Conservation (phyloP, 2,888 invertebrate species). For the Caenorhabditis sp. region DNA sequence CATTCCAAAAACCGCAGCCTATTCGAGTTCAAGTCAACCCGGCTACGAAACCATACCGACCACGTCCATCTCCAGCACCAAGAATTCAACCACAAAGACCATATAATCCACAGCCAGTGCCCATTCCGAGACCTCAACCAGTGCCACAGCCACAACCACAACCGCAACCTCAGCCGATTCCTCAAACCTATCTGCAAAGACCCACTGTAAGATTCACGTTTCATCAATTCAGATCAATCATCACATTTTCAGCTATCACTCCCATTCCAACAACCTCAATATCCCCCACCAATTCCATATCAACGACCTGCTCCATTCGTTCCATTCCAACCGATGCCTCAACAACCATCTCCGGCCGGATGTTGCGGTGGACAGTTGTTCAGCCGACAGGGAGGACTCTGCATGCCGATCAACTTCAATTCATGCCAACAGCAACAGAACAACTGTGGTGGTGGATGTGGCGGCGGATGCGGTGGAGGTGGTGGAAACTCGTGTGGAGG, state of each 20-base stretch:
- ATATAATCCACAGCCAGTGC: slow-evolving; percentile 31
- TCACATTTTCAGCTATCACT: slow-evolving; percentile 39
- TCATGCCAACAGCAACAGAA: slow-evolving; percentile 53
- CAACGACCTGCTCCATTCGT: slow-evolving; percentile 51
- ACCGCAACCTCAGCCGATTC: slow-evolving; percentile 29
- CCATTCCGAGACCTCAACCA: slow-evolving; percentile 13
- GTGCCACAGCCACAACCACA: neutral
- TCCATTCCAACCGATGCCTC: slow-evolving; percentile 50
- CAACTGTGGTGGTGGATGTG: slow-evolving; percentile 42
- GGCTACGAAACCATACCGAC: slow-evolving; percentile 55
- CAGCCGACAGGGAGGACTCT: slow-evolving; percentile 61
- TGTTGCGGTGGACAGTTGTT: slow-evolving; percentile 67
- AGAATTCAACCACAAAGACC: slow-evolving; percentile 43
- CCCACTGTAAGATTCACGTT: slow-evolving; percentile 26
- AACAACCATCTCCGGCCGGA: slow-evolving; percentile 53
- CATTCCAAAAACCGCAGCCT: slow-evolving; percentile 34
- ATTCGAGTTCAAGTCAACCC: slow-evolving; percentile 58
- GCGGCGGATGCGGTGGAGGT: slow-evolving; percentile 46
- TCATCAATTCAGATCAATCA: neutral
- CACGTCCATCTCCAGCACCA: slow-evolving; percentile 56
- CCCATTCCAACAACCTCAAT: slow-evolving; percentile 52
- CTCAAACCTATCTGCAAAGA: slow-evolving; percentile 37
- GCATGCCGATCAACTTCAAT: slow-evolving; percentile 66
- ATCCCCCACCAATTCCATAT: slow-evolving; percentile 36
- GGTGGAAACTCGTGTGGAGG: slow-evolving; percentile 44